Conservation (phyloP, 2,888 invertebrate genomes). For the Leptinotarsa juncta region DNA sequence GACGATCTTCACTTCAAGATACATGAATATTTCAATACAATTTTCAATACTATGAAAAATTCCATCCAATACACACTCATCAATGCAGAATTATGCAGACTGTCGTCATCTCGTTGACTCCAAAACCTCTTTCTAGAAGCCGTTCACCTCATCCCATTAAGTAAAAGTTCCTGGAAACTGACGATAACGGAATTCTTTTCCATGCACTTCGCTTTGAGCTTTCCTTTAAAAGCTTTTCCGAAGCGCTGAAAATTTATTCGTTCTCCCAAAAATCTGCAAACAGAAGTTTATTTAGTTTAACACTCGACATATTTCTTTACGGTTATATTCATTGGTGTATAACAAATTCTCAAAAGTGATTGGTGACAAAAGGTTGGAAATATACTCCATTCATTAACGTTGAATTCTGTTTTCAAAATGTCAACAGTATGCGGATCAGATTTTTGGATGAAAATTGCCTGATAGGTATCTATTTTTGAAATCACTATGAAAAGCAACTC, state of each 20-base stretch:
- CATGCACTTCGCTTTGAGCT: slow-evolving; percentile 53
- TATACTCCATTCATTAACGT: no score
- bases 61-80: not conserved
- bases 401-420: no score
- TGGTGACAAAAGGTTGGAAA: no score
- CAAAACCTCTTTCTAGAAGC: slow-evolving; percentile 29
- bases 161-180: slow-evolving; percentile 54
- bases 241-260: slow-evolving; percentile 49
- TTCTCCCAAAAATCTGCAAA: slow-evolving; percentile 45
- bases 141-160: slow-evolving; percentile 42
- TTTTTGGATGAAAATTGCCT: no score
- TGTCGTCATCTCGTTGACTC: slow-evolving; percentile 26
- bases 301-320: slow-evolving; percentile 38
- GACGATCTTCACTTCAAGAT: no score
- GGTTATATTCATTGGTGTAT: slow-evolving; percentile 10
- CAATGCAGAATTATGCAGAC: not conserved
- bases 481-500: no score
- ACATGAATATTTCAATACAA: no score
- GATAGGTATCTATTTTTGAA: no score
- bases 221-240: slow-evolving; percentile 55
- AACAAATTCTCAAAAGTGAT: not conserved
- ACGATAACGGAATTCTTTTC: slow-evolving; percentile 59
- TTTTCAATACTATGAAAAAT: no score
- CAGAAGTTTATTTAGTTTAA: slow-evolving; percentile 45
- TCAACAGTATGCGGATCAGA: no score